Percentiles rank a stretch among this genome's conserved stretches.
Conservation (phyloP, 1,140 invertebrate species). For the Zaprionus gabonicus region DNA sequence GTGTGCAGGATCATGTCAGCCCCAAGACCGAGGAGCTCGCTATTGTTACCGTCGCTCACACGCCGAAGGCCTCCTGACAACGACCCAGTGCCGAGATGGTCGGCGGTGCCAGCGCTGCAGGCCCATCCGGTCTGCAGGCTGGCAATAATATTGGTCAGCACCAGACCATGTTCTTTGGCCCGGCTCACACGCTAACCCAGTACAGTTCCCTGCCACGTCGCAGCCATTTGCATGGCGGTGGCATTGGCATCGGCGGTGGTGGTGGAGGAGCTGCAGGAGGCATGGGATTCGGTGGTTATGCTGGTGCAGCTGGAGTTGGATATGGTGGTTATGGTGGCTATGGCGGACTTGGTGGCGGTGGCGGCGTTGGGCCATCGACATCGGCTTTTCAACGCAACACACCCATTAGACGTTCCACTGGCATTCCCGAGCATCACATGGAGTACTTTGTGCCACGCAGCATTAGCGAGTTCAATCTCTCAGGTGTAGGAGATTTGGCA, state of each 20-base stretch:
- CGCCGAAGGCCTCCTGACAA: constrained; percentile 84
- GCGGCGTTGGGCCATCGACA: constrained; percentile 6
- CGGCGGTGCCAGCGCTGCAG: neutral
- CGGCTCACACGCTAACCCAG: constrained; percentile 71
- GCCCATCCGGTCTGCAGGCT: constrained; percentile 19
- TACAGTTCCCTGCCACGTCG: constrained; percentile 81
- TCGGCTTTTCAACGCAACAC: constrained; percentile 87
- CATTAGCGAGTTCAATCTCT: constrained; percentile 92
- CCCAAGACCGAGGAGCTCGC: constrained; percentile 80
- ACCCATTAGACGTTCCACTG: constrained; percentile 87
- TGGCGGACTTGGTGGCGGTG: neutral
- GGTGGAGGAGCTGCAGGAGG: neutral
- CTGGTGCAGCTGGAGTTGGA: neutral
- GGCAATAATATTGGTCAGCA: constrained; percentile 70
- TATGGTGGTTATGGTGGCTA: neutral
- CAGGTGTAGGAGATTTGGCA: constrained; percentile 86
- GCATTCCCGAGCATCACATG: constrained; percentile 87
- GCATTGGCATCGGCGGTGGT: neutral
- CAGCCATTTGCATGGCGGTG: constrained; percentile 57
- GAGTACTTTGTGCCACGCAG: constrained; percentile 93
- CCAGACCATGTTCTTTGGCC: constrained; percentile 83
- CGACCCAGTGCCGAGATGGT: constrained; percentile 70
- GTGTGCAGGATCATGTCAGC: constrained; percentile 82
- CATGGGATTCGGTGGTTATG: neutral
- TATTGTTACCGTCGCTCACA: constrained; percentile 78